Percentiles rank a stretch among this genome's conserved stretches.
These are phyloP conservation scores for Mechanitis messenoides DNA, from an alignment of 2,888 invertebrate species.

Conservation along the genomic window DNA sequence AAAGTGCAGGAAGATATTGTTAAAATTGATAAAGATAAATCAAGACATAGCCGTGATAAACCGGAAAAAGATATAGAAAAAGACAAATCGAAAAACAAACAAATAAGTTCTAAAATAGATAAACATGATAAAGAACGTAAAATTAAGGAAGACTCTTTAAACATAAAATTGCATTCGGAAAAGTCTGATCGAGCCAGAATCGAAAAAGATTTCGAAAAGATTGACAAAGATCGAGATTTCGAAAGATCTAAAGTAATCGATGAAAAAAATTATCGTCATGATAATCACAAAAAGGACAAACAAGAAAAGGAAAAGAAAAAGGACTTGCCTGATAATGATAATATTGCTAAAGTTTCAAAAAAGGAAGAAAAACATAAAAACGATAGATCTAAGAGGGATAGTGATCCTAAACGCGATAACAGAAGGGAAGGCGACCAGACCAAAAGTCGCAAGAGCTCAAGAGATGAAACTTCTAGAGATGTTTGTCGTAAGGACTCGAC, in stretches of 20 bases:
- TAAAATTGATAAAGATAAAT: conserved; percentile 62
- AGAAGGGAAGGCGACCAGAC: conserved; percentile 60
- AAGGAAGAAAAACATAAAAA: conserved; percentile 72
- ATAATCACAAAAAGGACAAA: conserved; percentile 70
- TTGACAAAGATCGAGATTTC: conserved; percentile 47
- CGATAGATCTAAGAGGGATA: conserved; percentile 60
- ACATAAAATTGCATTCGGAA: conserved; percentile 44
- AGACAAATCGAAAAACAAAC: conserved; percentile 49
- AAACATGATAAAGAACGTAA: conserved; percentile 55
- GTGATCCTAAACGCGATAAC: conserved; percentile 58
- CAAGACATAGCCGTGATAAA: conserved; percentile 52
- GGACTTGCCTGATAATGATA: conserved; percentile 48
- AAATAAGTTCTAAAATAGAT: conserved; percentile 46
- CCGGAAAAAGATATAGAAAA: conserved; percentile 60
- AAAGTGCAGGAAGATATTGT: conserved; percentile 56
- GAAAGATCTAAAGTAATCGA: conserved; percentile 56
- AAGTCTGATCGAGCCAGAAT: conserved; percentile 42
- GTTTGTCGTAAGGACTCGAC: conserved; percentile 70
- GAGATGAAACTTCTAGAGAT: conserved; percentile 63
- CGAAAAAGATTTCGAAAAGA: conserved; percentile 51
- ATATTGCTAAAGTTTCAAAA: conserved; percentile 38
- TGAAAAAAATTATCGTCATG: conserved; percentile 62
- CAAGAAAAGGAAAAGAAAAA: conserved; percentile 58
- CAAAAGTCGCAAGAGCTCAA: conserved; percentile 62
- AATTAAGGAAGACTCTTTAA: conserved; percentile 39